Conservation (phyloP, 2,797 vertebrate species). For the Antennarius maculatus region DNA sequence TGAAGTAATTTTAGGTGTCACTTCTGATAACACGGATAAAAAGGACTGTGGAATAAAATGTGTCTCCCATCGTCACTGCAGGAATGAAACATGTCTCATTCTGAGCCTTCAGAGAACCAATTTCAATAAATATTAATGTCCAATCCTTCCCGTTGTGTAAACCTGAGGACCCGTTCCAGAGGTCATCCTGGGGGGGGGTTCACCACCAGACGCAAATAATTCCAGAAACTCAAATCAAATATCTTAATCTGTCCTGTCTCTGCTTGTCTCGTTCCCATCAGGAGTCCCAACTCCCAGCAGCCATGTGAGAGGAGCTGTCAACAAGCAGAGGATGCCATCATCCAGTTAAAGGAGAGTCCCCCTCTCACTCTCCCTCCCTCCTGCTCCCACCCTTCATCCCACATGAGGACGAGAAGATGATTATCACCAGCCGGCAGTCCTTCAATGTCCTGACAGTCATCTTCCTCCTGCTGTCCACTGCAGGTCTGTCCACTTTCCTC, state of each 20-base stretch:
- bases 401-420: constrained; percentile 95
- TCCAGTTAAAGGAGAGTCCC: constrained; percentile 72
- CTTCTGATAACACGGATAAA: no score
- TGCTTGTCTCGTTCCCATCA: constrained; percentile 64
- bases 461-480: constrained; percentile 88
- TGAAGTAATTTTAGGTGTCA: no score
- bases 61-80: background rate
- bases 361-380: constrained; percentile 32
- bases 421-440: constrained; percentile 92
- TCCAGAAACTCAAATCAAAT: constrained; percentile 54
- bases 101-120: constrained; percentile 10
- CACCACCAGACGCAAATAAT: constrained; percentile 48
- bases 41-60: background rate
- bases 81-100: constrained; percentile 5
- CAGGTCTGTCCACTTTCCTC: constrained; percentile 83
- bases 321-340: constrained; percentile 70
- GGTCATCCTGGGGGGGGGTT: constrained; percentile 22
- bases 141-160: constrained; percentile 24
- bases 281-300: constrained; percentile 61
- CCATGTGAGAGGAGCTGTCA: constrained; percentile 75
- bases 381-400: constrained; percentile 69
- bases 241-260: constrained; percentile 53
- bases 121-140: constrained; percentile 39
- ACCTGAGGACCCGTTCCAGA: constrained; percentile 38
- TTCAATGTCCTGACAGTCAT: constrained; percentile 90